These are phyloP conservation scores for Acrobasis suavella DNA, from an alignment of 2,888 invertebrate species.

Conservation along the genomic window DNA sequence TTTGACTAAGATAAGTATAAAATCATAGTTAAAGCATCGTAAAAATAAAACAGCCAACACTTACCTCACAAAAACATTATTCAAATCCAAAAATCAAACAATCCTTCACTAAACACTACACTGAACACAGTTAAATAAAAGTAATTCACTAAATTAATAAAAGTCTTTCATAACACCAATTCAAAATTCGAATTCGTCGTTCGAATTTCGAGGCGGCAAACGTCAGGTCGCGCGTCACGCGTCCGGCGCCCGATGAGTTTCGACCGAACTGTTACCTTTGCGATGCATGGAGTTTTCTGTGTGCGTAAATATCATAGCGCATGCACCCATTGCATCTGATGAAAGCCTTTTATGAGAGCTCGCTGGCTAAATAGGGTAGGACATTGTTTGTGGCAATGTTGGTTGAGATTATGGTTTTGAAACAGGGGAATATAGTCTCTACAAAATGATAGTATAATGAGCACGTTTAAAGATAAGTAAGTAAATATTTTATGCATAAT, in stretches of 20 bases:
- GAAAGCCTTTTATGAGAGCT: slow-evolving; percentile 17
- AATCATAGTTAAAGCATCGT: background rate
- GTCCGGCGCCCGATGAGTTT: slow-evolving; percentile 3
- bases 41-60: background rate
- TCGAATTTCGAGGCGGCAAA: slow-evolving; percentile 18
- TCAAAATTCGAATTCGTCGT: slow-evolving; percentile 17
- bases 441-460: too few species aligned
- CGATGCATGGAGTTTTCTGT: slow-evolving; percentile 14
- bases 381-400: slow-evolving; percentile 16
- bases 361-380: slow-evolving; percentile 16
- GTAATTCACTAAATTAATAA: slow-evolving; percentile 4
- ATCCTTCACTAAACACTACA: slow-evolving; percentile 3
- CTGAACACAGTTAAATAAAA: slow-evolving; percentile 6
- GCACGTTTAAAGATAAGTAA: too few species aligned
- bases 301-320: slow-evolving; percentile 15
- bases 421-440: background rate
- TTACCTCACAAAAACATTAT: slow-evolving; percentile 4
- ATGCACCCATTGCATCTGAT: slow-evolving; percentile 15
- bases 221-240: background rate
- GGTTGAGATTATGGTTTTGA: slow-evolving; percentile 2
- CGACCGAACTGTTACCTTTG: slow-evolving; percentile 16
- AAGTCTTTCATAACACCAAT: slow-evolving; percentile 8
- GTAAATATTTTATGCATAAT: too few species aligned
- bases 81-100: slow-evolving; percentile 10
- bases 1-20: background rate